Evolutionary conservation across 2,888 invertebrate genomes (phyloP).

Genomic region (Sarcophaga rosellei): DNA sequence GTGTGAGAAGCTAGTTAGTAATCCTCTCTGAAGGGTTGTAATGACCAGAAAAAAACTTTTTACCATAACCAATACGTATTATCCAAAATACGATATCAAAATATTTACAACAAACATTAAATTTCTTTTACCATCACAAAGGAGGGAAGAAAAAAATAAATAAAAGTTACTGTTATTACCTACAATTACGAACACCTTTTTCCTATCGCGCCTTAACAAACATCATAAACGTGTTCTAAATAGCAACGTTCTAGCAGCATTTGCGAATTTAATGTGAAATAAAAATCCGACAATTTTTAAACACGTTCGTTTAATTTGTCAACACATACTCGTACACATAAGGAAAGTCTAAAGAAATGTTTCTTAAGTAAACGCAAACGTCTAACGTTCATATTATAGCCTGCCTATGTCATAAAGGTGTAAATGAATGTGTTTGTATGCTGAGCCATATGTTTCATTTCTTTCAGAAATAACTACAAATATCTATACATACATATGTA

Average conservation of each 20-base stretch:
- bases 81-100: no score
- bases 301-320: slow-evolving; percentile 70
- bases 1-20: no score
- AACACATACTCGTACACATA: slow-evolving; percentile 18
- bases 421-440: not conserved
- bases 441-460: not conserved
- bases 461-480: not conserved
- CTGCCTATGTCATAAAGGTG: not conserved
- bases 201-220: not conserved
- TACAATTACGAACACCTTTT: not conserved
- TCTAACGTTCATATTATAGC: not conserved
- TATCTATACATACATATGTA: not conserved
- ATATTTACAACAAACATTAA: not conserved
- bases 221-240: not conserved
- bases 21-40: no score
- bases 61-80: no score
- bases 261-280: not conserved
- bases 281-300: slow-evolving; percentile 30
- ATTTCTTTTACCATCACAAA: not conserved
- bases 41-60: no score
- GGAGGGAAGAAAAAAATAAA: not conserved
- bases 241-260: not conserved
- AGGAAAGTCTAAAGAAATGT: slow-evolving; percentile 12
- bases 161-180: slow-evolving; percentile 3
- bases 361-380: slow-evolving; percentile 6